Evolutionary conservation across 2,113 vertebrate genomes (phyloP).

Genomic region (Redunca redunca): DNA sequence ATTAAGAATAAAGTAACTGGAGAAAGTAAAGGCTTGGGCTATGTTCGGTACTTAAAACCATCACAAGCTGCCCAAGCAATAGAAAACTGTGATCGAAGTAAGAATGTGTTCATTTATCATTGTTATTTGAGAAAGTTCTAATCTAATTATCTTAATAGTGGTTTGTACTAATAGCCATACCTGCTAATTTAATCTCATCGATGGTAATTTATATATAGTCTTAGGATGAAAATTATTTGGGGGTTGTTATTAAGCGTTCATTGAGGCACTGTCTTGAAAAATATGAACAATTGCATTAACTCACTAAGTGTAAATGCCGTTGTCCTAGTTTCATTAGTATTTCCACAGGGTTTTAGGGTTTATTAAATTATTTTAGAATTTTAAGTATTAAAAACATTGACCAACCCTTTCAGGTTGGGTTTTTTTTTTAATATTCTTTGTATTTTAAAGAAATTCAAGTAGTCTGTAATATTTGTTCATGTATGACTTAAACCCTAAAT

Average conservation of each 20-base stretch:
- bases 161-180: neutral
- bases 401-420: neutral
- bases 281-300: neutral
- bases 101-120: slow-evolving; percentile 66
- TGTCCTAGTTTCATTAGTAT: neutral
- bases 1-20: slow-evolving; percentile 95
- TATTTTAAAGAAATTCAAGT: neutral
- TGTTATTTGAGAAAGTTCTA: neutral
- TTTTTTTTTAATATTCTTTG: neutral
- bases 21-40: slow-evolving; percentile 96
- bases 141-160: neutral
- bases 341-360: neutral
- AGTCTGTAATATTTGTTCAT: slow-evolving; percentile 14
- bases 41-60: slow-evolving; percentile 93
- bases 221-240: neutral
- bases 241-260: neutral
- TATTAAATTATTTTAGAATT: neutral
- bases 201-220: neutral
- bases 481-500: neutral
- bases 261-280: neutral
- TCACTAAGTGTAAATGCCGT: neutral
- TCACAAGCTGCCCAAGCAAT: slow-evolving; percentile 95
- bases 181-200: neutral
- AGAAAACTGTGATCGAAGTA: slow-evolving; percentile 97
- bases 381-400: neutral